Evolutionary conservation across 1,140 invertebrate genomes (phyloP).

Genomic region (Leptopilina boulardi): DNA sequence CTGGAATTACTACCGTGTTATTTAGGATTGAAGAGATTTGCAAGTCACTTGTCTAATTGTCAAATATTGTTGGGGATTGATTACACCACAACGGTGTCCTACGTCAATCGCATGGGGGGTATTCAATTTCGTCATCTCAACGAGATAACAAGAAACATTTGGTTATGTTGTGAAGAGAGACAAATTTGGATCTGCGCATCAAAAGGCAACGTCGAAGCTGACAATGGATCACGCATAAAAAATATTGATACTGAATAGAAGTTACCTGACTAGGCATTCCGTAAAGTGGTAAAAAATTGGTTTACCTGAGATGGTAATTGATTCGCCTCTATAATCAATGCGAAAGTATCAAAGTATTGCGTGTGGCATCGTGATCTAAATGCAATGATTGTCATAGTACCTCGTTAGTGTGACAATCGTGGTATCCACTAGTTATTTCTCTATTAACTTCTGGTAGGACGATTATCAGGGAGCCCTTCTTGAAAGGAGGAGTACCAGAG

Average conservation of each 20-base stretch:
- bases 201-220: constrained; percentile 36
- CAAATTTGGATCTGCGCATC: constrained; percentile 35
- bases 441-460: constrained; percentile 36
- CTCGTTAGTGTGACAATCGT: constrained; percentile 62
- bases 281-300: no score
- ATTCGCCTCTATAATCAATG: constrained; percentile 36
- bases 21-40: neutral
- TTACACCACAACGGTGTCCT: constrained; percentile 37
- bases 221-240: constrained; percentile 44
- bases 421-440: constrained; percentile 51
- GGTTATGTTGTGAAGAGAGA: constrained; percentile 38
- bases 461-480: constrained; percentile 32
- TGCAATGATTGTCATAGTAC: constrained; percentile 55
- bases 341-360: constrained; percentile 36
- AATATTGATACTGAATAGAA: no score
- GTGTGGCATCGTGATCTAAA: constrained; percentile 48
- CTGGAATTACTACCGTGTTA: constrained; percentile 25
- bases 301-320: neutral
- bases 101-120: constrained; percentile 37
- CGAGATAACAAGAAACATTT: constrained; percentile 23
- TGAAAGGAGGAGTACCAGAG: neutral
- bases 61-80: constrained; percentile 37
- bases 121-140: constrained; percentile 4
- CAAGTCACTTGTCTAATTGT: neutral
- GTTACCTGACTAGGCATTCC: neutral